Base-by-base conservation (phyloP, 2,113 vertebrate genomes). In the Oryzias curvinotus region DNA sequence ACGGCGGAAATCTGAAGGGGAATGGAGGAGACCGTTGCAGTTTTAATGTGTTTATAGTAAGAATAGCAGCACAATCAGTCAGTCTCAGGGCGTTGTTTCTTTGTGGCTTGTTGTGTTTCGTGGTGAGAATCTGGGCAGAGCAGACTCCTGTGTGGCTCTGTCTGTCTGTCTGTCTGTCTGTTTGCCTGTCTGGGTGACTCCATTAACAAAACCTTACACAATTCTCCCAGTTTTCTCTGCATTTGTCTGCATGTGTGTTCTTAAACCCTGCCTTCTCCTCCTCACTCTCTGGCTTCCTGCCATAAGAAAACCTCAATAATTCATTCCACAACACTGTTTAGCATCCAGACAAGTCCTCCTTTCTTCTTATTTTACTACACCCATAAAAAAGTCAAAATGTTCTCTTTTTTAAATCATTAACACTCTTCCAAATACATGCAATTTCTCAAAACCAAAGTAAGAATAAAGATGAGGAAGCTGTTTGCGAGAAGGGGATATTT, bases 281-380 rank as follows among this genome's bases (percentile, higher is more conserved):
- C 66, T 57, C 43, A 36, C 62, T 57, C 52, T 30, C 26, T 19
- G 28, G 51, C 56, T 62, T 53, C 46, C 50, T 60, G 57, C 65
- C 55, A 77, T 77, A 86, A 79, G 63, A 83, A 81, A 81, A 71
- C 71, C 80, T 90, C 68, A 90, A 87, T 85, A 85, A 88, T 89
- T 87, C 59, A 90, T 85, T 53, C 80, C 74, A 78, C 62, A 63
- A 68, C 62, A 65, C 64, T 72, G 47, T 79, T 72, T 71, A 74
- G 71, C 60, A 85, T 80, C 77, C 67, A 78, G 74, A 81, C 54
- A 68, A 74, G 55, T 76, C 47, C 50, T 52, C 55, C 61, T 57
- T 57, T 57, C 44, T 14, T 52, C 30, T 59, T 17, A 58, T 57
- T 41, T 57, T 23, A 19, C 18, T 41, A 52, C 25, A n/a, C 61